phyloP scores from a whole-genome alignment of 2,888 invertebrate species.

The Entomobrya multifasciata region DNA sequence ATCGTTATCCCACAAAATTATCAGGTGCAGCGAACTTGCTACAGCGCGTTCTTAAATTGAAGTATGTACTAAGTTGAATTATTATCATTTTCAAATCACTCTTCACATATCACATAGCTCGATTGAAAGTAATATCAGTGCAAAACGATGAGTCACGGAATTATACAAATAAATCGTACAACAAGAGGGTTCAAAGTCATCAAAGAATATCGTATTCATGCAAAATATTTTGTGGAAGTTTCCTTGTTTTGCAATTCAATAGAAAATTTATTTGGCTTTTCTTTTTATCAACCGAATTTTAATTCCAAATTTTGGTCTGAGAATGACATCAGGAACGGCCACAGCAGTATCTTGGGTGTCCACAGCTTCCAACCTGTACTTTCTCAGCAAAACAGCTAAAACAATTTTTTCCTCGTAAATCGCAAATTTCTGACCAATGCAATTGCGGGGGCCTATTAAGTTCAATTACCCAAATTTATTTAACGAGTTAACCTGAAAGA shows the following conservation, averaged over 20 bases:
- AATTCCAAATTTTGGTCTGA: constrained; percentile 56
- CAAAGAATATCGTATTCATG: neutral
- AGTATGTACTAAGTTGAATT: too few species aligned
- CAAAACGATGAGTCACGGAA: too few species aligned
- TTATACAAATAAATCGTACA: too few species aligned
- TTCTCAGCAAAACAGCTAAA: constrained; percentile 49
- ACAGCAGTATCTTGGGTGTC: constrained; percentile 42
- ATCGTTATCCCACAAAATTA: too few species aligned
- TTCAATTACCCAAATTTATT: too few species aligned
- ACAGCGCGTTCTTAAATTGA: too few species aligned
- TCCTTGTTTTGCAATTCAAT: neutral
- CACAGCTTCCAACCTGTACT: constrained; percentile 54
- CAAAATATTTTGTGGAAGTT: neutral
- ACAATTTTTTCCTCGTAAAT: constrained; percentile 69
- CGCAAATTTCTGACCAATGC: constrained; percentile 70
- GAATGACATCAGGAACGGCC: constrained; percentile 49
- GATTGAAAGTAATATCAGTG: too few species aligned
- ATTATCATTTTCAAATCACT: too few species aligned
- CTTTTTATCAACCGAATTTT: constrained; percentile 27
- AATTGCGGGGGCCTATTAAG: constrained; percentile 40
- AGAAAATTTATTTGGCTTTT: neutral
- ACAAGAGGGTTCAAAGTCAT: too few species aligned
- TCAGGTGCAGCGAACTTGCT: too few species aligned
- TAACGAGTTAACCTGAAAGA: too few species aligned
- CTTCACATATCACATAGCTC: too few species aligned